Base-by-base conservation (phyloP, 2,888 invertebrate species). In the Anorthoa munda region DNA sequence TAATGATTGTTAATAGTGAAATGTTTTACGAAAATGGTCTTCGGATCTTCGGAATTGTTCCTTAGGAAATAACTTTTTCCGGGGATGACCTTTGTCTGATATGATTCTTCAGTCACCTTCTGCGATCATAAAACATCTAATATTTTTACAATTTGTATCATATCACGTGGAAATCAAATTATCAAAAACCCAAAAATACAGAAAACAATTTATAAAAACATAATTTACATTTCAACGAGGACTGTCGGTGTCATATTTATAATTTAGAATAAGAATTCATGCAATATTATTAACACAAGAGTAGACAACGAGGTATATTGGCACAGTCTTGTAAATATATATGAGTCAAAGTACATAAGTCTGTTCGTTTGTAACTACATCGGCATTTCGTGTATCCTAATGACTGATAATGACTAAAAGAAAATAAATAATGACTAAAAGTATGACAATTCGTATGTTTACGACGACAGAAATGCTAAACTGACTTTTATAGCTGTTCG, bases 401-500 rank as follows among this genome's bases (percentile, higher is more conserved):
- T 80, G 86, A 86, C 75, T 87, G 86, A 79, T 87, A 82, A 86
- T 84, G 82, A 85, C 78, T 79, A 87, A 83, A 85, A 75, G 81
- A 85, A 79, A 77, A 73, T 72, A 73, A 79, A 86, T 77, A 81
- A 82, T 81, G 77, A 77, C 75, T 81, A 78, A 81, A 87, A 75
- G 74, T 76, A 86, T 80, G 85, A 85, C 71, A 73, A 79, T 82
- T 82, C 67, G 39, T 73, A 60, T 82, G 73, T 84, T 86, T 77
- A 85, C 74, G 75, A 74, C 71, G 26, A 60, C 66, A 65, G 85
- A 82, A 86, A 78, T 66, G 71, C 64, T 69, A 63, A 77, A 63
- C 50, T 82, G 83, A 80, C 85, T 67, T 86, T 86, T 85, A 85
- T 70, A 74, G 78, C 39, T 71, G 63, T 73, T 58, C 70, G 72